Evolutionary conservation across 2,888 invertebrate genomes (phyloP).

Genomic region (Chrysodeixis includens): DNA sequence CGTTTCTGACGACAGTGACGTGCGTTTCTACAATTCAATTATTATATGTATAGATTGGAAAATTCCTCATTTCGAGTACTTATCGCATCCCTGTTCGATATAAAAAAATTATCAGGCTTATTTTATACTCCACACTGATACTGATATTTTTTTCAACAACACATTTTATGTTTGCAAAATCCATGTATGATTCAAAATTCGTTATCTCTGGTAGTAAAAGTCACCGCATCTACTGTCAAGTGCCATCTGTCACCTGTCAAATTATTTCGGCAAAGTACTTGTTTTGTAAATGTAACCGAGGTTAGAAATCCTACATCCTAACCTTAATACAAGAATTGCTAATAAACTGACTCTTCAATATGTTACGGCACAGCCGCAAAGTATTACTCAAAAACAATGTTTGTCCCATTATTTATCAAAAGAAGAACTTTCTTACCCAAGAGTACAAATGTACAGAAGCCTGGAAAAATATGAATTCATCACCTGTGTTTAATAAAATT

Average conservation of each 20-base stretch:
- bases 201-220: not conserved
- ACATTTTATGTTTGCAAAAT: too few relatives aligned
- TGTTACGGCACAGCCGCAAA: constrained; percentile 66
- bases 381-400: constrained; percentile 53
- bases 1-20: too few relatives aligned
- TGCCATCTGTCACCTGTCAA: not conserved
- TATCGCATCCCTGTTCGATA: too few relatives aligned
- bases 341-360: constrained; percentile 40
- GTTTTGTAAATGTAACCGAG: not conserved
- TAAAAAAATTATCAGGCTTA: too few relatives aligned
- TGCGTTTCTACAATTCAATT: too few relatives aligned
- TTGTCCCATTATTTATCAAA: constrained; percentile 51
- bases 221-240: not conserved
- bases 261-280: not conserved
- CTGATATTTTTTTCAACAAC: too few relatives aligned
- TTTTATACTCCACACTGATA: too few relatives aligned
- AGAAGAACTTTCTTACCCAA: constrained; percentile 91
- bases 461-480: constrained; percentile 91
- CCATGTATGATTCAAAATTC: too few relatives aligned
- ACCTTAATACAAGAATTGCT: not conserved
- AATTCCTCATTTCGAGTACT: too few relatives aligned
- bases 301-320: not conserved
- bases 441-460: constrained; percentile 92
- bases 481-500: constrained; percentile 90
- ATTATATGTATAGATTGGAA: too few relatives aligned